Base-by-base conservation (phyloP, 1,140 invertebrate genomes). In the Macrobrachium nipponense region DNA sequence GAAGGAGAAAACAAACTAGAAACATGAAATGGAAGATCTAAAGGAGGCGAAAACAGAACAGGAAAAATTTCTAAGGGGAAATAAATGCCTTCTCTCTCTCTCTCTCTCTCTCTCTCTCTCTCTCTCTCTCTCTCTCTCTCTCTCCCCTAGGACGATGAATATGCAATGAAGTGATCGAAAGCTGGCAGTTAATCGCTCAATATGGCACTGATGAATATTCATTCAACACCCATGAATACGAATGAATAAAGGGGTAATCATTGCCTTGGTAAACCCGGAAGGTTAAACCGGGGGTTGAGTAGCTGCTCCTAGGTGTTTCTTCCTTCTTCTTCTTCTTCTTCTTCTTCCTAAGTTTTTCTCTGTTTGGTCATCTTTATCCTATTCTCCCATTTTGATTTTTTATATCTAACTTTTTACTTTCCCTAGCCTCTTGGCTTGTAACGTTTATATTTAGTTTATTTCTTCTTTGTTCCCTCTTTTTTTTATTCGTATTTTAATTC, bases 191-290 rank as follows among this genome's bases (percentile, higher is more conserved):
- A 82, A 82, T 82, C 80, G 80, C 80, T 58, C 80, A 82, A 82
- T 82, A 82, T 82, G 72, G 80, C 68, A 66, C 80, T 43, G 51
- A 82, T 82, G 68, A 70, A 82, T 82, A 82, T 82, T 75, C 80
- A 82, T 82, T 51, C 66, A 23, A 6, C 51, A 17, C 27, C 80
- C 73, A 82, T 82, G 80, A 82, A 82, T 82, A 82, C 80, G 23
- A 60, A 82, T 70, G 66, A 61, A 58, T n/a, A 36, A 73, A 73
- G 51, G 66, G 58, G 68, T 18, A 73, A 73, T 72, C 66, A 70
- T 51, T 51, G 51, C 51, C 51, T 51, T 51, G 51, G 51, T 51
- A 51, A 51, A 51, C 51, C 51, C 51, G 51, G 51, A 73, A 73
- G 70, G 70, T 73, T 73, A 73, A 73, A 51, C 8, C 51, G 12